Conservation (phyloP, 2,888 invertebrate species). For the Sclerodermus sp. region DNA sequence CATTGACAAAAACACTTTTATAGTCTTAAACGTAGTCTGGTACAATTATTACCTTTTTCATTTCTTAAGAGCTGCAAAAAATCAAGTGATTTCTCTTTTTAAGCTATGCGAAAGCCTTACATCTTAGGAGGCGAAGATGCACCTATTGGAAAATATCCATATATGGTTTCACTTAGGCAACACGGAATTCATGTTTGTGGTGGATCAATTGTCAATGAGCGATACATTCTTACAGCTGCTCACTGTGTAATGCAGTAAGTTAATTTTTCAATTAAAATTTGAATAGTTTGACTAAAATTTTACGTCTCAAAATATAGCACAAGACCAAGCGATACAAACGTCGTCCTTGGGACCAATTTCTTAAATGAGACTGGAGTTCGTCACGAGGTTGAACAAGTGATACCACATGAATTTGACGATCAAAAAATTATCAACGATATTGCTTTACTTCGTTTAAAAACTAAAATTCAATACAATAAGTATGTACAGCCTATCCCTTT, state of each 20-base stretch:
- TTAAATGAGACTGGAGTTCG: background rate
- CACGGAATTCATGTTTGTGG: constrained; percentile 62
- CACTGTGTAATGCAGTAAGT: constrained; percentile 60
- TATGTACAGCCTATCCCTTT: constrained; percentile 33
- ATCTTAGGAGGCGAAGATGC: constrained; percentile 61
- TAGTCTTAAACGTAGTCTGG: no score
- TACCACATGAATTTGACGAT: constrained; percentile 21
- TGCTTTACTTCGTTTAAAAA: constrained; percentile 27
- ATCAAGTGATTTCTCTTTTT: no score
- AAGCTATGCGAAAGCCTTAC: no score
- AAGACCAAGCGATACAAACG: background rate
- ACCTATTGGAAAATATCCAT: constrained; percentile 60
- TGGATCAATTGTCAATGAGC: constrained; percentile 61
- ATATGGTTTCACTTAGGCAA: constrained; percentile 60
- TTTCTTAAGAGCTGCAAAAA: no score
- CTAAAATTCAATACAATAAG: constrained; percentile 27
- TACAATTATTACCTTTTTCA: no score
- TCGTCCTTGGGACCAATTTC: constrained; percentile 10
- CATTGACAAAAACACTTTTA: no score
- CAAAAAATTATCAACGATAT: constrained; percentile 28
- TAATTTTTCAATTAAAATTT: background rate
- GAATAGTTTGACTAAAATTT: no score
- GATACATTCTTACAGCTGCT: constrained; percentile 62
- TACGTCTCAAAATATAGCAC: background rate
- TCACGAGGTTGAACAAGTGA: background rate